These are phyloP conservation scores for Rhadina sibilatrix DNA, from an alignment of 2,113 vertebrate species.

Conservation along the genomic window DNA sequence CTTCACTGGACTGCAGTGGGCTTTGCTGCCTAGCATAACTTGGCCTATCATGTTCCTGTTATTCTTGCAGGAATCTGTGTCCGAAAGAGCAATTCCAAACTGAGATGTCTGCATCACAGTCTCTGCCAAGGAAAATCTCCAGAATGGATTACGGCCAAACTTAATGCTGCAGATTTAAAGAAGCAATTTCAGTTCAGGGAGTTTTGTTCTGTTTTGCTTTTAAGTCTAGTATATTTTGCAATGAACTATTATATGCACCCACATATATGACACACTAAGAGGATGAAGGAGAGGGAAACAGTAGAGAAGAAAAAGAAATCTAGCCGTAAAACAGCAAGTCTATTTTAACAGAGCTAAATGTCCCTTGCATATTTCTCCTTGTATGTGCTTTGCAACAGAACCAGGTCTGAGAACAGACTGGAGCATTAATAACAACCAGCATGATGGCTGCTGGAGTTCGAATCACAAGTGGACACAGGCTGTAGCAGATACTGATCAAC, in stretches of 20 bases:
- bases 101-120: not conserved
- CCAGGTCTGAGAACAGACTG: not conserved
- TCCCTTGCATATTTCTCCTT: not conserved
- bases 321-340: not conserved
- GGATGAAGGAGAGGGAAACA: not conserved
- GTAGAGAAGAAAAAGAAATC: not conserved
- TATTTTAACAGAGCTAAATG: not conserved
- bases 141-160: not conserved
- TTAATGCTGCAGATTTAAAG: slow-evolving; percentile 16
- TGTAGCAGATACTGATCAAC: not conserved
- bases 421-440: not conserved
- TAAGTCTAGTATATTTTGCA: not conserved
- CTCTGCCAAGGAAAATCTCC: slow-evolving; percentile 11
- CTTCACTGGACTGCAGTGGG: not conserved
- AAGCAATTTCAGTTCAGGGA: not conserved
- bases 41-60: slow-evolving; percentile 16
- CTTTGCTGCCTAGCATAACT: not conserved
- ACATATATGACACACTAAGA: not conserved
- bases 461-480: not conserved
- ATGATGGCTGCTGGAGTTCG: not conserved
- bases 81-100: slow-evolving; percentile 26
- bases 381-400: not conserved
- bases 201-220: not conserved
- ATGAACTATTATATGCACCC: not conserved
- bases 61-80: not conserved